Base-by-base conservation (phyloP, 2,113 vertebrate genomes). In the Paradoxurus hermaphroditus region DNA sequence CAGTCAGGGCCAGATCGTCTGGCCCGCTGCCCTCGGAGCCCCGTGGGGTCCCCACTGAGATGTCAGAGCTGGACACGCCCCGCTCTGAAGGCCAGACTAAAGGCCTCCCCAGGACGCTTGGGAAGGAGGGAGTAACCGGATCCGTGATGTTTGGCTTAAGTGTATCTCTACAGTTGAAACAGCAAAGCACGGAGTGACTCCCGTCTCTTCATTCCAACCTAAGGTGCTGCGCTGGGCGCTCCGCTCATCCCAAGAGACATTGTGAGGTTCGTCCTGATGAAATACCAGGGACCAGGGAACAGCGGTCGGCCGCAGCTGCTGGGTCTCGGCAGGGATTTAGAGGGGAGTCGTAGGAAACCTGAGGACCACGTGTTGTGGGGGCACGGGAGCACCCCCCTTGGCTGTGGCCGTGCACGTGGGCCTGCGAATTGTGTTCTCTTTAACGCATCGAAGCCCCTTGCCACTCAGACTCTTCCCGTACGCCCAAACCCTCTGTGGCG, bases 141-240 rank as follows among this genome's bases (percentile, higher is more conserved):
- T 29, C 11, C 62, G 2, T 65, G 27, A 19, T 9, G 44, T 19
- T 10, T 10, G 27, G 41, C 25, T 8, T 31, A 15, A 18, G 0
- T 18, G 41, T 4, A 1, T 44, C 27, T 27, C 10, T 27, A 18
- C 4, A 31, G 73, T 15, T 16, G 27, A 46, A 46, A 31, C 31
- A 41, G 46, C 7, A 16, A 29, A 46, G 72, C 7, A 46, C 9
- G 9, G 73, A 18, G 27, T 8, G 25, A 39, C 21, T 31, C 8
- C 41, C 4, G 0, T 18, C 7, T 0, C 27, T 31, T 5, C 27
- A 2, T 31, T 4, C 31, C 4, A 31, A 0, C 18, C 27, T 18
- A 29, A 77, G 73, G 1, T 4, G 29, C 41, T 14, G 27, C 2
- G 3, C 36, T n/a, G 5, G 11, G 36, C 5, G 12, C 70, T 11